phyloP scores from a whole-genome alignment of 1,140 invertebrate genomes.

The Drosophila cardini region DNA sequence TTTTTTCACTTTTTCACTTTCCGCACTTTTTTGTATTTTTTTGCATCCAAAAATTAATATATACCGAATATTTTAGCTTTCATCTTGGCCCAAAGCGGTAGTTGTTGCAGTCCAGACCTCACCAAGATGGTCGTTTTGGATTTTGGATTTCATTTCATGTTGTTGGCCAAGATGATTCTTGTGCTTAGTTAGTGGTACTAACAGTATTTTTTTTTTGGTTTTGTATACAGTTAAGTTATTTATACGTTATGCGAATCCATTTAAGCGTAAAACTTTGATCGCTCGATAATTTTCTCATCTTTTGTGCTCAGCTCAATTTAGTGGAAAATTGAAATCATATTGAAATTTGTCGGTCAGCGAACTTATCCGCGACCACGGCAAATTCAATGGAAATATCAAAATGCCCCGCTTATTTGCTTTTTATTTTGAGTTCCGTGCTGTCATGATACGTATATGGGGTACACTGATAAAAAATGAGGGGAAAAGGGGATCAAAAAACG shows the following conservation, averaged over 20 bases:
- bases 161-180: neutral
- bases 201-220: constrained; percentile 6
- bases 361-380: constrained; percentile 33
- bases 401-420: constrained; percentile 7
- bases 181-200: neutral
- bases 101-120: constrained; percentile 11
- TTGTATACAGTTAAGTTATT: constrained; percentile 47
- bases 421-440: neutral
- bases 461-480: no score
- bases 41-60: constrained; percentile 55
- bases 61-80: constrained; percentile 62
- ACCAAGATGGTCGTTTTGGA: neutral
- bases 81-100: constrained; percentile 39
- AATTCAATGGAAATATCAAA: constrained; percentile 45
- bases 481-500: no score
- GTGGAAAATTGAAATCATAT: constrained; percentile 70
- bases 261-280: constrained; percentile 57
- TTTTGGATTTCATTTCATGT: neutral
- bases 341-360: constrained; percentile 60
- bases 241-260: constrained; percentile 64
- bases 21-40: constrained; percentile 30
- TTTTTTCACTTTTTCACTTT: constrained; percentile 28
- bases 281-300: constrained; percentile 60
- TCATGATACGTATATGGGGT: neutral
- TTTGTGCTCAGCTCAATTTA: constrained; percentile 66